phyloP scores from a whole-genome alignment of 2,888 invertebrate genomes.

The Drosophila ochracea region DNA sequence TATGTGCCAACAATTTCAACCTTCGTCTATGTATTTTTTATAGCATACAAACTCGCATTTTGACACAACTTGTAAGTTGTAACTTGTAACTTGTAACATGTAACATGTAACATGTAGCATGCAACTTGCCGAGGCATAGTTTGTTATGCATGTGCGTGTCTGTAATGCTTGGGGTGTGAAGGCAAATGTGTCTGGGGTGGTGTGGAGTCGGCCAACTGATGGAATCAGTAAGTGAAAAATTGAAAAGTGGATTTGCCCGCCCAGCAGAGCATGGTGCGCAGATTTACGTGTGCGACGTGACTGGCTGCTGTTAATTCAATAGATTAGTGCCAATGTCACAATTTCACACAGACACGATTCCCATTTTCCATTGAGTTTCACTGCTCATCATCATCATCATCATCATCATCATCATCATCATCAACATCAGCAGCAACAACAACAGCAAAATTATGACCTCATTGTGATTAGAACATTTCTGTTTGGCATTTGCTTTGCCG shows the following conservation, averaged over 20 bases:
- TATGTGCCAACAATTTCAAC: conserved; percentile 63
- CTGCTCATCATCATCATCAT: conserved; percentile 7
- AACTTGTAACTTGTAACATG: conserved; percentile 35
- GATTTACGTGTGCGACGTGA: conserved; percentile 79
- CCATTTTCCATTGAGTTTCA: conserved; percentile 27
- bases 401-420: background rate
- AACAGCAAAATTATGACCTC: conserved; percentile 12
- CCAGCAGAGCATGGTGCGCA: conserved; percentile 51
- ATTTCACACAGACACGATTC: conserved; percentile 56
- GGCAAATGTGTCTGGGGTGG: conserved; percentile 1
- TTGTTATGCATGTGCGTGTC: conserved; percentile 73
- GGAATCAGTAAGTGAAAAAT: conserved; percentile 77
- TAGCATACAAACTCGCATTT: conserved; percentile 48
- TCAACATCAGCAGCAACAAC: background rate
- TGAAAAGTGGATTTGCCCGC: conserved; percentile 74
- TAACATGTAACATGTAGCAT: conserved; percentile 39
- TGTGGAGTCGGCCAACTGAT: background rate
- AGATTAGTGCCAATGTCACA: conserved; percentile 77
- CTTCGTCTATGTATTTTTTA: conserved; percentile 58
- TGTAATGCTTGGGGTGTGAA: conserved; percentile 5
- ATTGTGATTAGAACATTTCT: conserved; percentile 14
- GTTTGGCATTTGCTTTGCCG: conserved; percentile 13
- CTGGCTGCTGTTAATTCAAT: conserved; percentile 80
- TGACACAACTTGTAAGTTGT: conserved; percentile 66
- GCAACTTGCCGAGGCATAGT: conserved; percentile 62